Evolutionary conservation across 2,888 invertebrate genomes (phyloP), one percentile per base, ranked within the genome.

Genomic region (Mimas tiliae): DNA sequence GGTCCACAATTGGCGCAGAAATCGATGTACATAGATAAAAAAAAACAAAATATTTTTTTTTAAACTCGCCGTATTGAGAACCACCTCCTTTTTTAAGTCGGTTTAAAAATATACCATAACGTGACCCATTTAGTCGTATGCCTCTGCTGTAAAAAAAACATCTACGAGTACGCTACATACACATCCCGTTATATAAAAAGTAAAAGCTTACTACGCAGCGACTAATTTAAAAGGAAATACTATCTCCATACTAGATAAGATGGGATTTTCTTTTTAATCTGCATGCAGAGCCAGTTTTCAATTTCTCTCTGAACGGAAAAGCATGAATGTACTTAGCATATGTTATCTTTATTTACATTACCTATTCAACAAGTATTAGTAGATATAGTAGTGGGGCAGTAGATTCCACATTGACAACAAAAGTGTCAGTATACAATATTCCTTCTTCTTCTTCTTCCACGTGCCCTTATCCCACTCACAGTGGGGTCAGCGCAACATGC

Each of bases 281-380:
- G 72, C 74, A 74, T 75, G 67, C 66, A 62, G 70, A 63, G 50
- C 12, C 42, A 75, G 71, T 68, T 78, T 72, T 70, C 74, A 68
- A 74, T 75, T 74, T 69, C 67, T 63, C 34, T 58, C 73, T 73
- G 74, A 69, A 63, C 62, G 67, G 68, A 70, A 67, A 67, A 73
- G 72, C 71, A 79, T 81, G 80, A 79, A 82, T 82, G 79, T 75
- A 76, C 72, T 80, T 80, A 71, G 71, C 80, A 78, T 80, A 81
- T 69, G 76, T 78, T 80, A 77, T 78, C 79, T 72, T 67, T 75
- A 75, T 80, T 78, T 78, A 73, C 73, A 65, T 63, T 64, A 67
- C 68, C 72, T 78, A 76, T 79, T 82, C 82, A 82, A 82, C 80
- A 82, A 82, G 82, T 82, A 71, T 67, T 69, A 67, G 11, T 12